Conservation (phyloP, 2,797 vertebrate genomes). For the Salmo trutta region DNA sequence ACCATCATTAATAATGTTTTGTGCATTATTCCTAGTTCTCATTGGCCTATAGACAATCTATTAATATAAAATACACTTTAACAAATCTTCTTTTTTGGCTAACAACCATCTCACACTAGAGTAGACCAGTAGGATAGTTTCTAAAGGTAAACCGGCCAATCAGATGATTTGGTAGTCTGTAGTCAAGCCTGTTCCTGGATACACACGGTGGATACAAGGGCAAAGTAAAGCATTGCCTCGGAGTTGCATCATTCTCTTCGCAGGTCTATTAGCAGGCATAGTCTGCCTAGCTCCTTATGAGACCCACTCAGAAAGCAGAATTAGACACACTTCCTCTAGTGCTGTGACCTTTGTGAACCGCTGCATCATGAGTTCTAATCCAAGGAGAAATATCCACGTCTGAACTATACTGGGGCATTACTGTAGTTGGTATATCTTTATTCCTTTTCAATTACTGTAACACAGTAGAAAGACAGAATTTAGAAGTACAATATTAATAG, state of each 20-base stretch:
- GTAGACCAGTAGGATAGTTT: constrained; percentile 66
- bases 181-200: constrained; percentile 72
- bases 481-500: too few relatives aligned
- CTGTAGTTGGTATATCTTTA: background rate
- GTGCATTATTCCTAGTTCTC: constrained; percentile 19
- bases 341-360: constrained; percentile 70
- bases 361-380: constrained; percentile 61
- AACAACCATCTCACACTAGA: constrained; percentile 61
- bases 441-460: constrained; percentile 9
- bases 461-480: constrained; percentile 25
- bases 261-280: constrained; percentile 77
- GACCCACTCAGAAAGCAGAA: constrained; percentile 69
- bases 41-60: background rate
- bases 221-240: constrained; percentile 76
- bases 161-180: constrained; percentile 52
- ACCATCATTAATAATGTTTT: constrained; percentile 51
- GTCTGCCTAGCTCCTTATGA: constrained; percentile 74
- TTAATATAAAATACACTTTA: constrained; percentile 41
- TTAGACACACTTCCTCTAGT: constrained; percentile 71
- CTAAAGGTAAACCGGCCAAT: constrained; percentile 74
- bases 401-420: constrained; percentile 23
- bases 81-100: constrained; percentile 24
- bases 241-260: constrained; percentile 83
- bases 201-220: constrained; percentile 69
- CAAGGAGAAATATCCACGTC: constrained; percentile 48